Conservation (phyloP, 1,140 invertebrate species). For the Vollenhovia emeryi region DNA sequence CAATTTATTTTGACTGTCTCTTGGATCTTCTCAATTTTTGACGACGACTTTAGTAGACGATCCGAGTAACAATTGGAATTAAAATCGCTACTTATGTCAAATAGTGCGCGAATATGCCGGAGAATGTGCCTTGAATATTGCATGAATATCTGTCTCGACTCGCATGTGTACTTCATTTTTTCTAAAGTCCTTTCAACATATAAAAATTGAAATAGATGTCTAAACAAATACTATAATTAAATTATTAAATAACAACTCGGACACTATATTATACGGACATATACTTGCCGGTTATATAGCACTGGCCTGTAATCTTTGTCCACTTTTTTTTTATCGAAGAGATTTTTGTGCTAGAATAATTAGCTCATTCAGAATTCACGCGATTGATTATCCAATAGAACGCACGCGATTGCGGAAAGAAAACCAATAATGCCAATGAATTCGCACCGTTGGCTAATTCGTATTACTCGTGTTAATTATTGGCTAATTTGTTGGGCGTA, state of each 20-base stretch:
- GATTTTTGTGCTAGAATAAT: not conserved
- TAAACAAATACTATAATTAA: not conserved
- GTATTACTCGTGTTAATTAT: not conserved
- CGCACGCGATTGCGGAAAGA: not conserved
- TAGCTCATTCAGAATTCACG: not conserved
- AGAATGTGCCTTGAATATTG: not conserved
- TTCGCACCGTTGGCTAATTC: not conserved
- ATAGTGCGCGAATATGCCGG: not conserved
- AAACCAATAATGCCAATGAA: not conserved
- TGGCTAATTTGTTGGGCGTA: not conserved
- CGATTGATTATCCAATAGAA: not conserved
- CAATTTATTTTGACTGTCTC: not conserved
- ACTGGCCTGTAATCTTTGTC: not conserved
- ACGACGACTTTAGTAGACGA: not conserved
- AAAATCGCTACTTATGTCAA: not conserved
- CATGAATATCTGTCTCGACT: not conserved
- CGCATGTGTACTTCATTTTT: not conserved
- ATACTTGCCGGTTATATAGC: not conserved
- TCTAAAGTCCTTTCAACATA: not conserved
- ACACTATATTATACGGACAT: not conserved
- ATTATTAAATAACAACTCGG: not conserved
- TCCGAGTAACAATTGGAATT: not conserved
- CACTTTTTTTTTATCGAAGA: not conserved
- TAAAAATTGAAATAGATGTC: not conserved
- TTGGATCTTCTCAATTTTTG: not conserved